Percentiles rank a stretch among this genome's conserved stretches.
phyloP scores from a whole-genome alignment of 2,113 vertebrate genomes.

The Plestiodon gilberti region DNA sequence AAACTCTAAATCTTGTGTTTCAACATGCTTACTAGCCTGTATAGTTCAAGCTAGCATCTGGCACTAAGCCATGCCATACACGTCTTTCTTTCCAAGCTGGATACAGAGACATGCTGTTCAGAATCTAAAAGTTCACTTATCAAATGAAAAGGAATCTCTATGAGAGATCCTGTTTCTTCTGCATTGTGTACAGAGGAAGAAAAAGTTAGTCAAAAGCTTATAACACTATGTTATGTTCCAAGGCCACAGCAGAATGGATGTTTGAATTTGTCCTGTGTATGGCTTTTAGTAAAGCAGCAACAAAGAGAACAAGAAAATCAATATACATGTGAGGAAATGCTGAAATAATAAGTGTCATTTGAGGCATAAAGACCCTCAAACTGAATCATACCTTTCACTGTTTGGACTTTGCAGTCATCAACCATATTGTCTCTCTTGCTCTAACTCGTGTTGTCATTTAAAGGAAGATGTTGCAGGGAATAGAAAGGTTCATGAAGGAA shows the following conservation, averaged over 20 bases:
- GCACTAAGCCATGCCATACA: conserved; percentile 15
- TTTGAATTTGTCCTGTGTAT: conserved; percentile 41
- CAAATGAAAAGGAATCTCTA: conserved; percentile 42
- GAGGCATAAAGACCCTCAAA: conserved; percentile 32
- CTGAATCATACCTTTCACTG: conserved; percentile 22
- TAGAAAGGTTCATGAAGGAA: fast-evolving
- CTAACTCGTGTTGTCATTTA: not conserved
- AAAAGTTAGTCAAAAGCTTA: conserved; percentile 30
- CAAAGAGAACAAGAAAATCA: conserved; percentile 37
- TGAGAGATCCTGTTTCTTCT: conserved; percentile 23
- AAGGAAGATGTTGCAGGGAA: conserved; percentile 4
- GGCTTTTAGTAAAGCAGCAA: conserved; percentile 41
- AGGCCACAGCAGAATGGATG: conserved; percentile 32
- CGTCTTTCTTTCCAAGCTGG: conserved; percentile 29
- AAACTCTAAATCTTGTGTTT: not conserved
- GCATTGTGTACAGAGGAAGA: not conserved
- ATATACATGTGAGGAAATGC: conserved; percentile 36
- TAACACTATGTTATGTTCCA: conserved; percentile 23
- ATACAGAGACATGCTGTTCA: conserved; percentile 34
- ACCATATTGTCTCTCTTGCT: not conserved
- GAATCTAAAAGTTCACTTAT: conserved; percentile 38
- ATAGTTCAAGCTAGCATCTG: conserved; percentile 5
- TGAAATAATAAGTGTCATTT: not conserved
- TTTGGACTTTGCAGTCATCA: conserved; percentile 3
- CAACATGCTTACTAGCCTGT: fast-evolving